Base-by-base conservation (phyloP, 2,797 vertebrate species). In the Fringilla coelebs region DNA sequence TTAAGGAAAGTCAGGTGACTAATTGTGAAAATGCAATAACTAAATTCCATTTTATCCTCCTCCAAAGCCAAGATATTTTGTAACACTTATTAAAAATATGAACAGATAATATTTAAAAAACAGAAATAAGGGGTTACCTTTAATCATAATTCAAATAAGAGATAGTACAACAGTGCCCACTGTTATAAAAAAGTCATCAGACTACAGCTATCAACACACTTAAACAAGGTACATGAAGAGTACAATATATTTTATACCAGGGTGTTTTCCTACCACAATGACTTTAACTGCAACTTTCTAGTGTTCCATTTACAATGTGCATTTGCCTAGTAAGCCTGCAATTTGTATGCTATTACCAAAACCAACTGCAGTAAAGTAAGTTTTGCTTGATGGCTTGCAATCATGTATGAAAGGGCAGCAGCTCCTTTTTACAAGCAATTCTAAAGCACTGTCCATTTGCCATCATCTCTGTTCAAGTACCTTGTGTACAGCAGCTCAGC, bases 391-490 rank as follows among this genome's bases (percentile, higher is more conserved):
- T 45, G 58, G 70, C 36, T 94, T 77, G 49, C 45, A 85, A 60
- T 78, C 48, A 41, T 0, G 15, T 55, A 89, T 20, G 40, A 72
- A 92, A 67, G 48, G 49, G 68, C 57, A 89, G 85, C 51, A 89
- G 74, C 54, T 92, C 81, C 65, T 66, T 89, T 76, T 75, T 45
- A 89, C 9, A 65, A 77, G 91, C 73, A 89, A 55, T 90, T 89
- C 76, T 83, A 58, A 85, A 89, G 63, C 62, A 46, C 25, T 52
- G 76, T 55, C 83, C 72, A 15, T 58, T 92, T 91, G 24, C 26
- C 36, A 19, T 80, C 61, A 60, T 84, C 81, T 80, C 43, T 70
- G n/a, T 92, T 94, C 51, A 85, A 95, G 90, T 92, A 88, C 89
- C 85, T 76, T 26, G 63, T 68, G 68, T 68, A 55, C 75, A 79